Percentiles rank a stretch among this genome's conserved stretches.
These are phyloP conservation scores for Cryptoblepharus egeriae DNA, from an alignment of 2,797 vertebrate genomes.

Conservation along the genomic window DNA sequence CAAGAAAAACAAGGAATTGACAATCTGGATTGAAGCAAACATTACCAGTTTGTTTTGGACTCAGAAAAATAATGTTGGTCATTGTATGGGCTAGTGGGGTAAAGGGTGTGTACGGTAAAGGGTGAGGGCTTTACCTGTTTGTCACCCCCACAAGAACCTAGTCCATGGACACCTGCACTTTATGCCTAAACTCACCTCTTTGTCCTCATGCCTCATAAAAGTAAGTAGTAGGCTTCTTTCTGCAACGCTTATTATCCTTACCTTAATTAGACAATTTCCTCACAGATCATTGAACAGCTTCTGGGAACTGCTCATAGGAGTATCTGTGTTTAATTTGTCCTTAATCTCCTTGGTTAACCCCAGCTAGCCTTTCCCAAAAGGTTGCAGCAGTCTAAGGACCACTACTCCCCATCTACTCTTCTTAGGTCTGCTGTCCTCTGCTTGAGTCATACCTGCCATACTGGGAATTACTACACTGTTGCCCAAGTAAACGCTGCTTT, in stretches of 20 bases:
- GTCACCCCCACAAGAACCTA: not conserved
- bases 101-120: too few relatives aligned
- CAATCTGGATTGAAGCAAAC: too few relatives aligned
- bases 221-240: slow-evolving; percentile 48
- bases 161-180: not conserved
- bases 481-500: not conserved
- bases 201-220: slow-evolving; percentile 17
- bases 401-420: too few relatives aligned
- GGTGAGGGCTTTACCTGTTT: too few relatives aligned
- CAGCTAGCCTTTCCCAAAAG: not conserved
- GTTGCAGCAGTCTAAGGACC: not conserved
- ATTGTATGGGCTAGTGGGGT: too few relatives aligned
- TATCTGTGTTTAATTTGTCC: not conserved
- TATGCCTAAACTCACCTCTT: not conserved
- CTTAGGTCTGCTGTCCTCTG: too few relatives aligned
- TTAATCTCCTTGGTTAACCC: rapidly evolving
- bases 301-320: slow-evolving; percentile 10
- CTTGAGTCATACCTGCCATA: not conserved
- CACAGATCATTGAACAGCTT: slow-evolving; percentile 53
- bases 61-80: too few relatives aligned
- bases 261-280: slow-evolving; percentile 55
- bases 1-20: too few relatives aligned
- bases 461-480: not conserved
- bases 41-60: too few relatives aligned
- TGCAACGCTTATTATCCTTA: slow-evolving; percentile 63